Evolutionary conservation across 92 coral and sea anemone genomes (phyloP).

Genomic region (Epizoanthus rinbou): DNA sequence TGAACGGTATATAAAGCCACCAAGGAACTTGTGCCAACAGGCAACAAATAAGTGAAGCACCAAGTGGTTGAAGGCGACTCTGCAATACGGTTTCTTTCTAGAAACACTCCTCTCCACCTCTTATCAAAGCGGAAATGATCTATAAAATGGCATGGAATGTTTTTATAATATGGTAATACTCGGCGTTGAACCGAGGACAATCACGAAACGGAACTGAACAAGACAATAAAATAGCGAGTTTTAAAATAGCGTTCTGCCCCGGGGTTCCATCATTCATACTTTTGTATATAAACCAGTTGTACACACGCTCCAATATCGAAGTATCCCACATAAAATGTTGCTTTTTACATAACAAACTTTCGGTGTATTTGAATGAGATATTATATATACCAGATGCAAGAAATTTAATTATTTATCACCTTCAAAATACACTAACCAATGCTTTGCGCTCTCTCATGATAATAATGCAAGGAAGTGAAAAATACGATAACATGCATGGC

Average conservation of each 20-base stretch:
- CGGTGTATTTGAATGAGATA: background rate
- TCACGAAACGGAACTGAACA: background rate
- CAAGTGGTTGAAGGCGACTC: background rate
- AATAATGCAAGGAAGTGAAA: background rate
- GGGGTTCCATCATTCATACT: background rate
- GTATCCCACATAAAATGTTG: background rate
- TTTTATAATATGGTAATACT: background rate
- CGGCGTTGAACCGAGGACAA: background rate
- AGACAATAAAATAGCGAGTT: no score
- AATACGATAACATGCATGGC: no score
- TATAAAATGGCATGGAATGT: background rate
- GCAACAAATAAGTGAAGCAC: no score
- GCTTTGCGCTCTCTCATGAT: background rate
- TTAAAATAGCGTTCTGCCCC: background rate
- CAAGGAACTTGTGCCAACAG: no score
- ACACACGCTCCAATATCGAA: background rate
- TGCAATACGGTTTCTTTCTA: background rate
- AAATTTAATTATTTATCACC: slow-evolving; percentile 14
- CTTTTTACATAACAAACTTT: background rate
- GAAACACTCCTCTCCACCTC: background rate
- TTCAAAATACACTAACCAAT: slow-evolving; percentile 16
- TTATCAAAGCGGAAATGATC: background rate
- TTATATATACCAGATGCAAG: background rate
- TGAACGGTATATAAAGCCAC: no score
- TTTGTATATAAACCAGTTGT: background rate